Conservation (phyloP, 2,888 invertebrate genomes). For the Protonemura montana region DNA sequence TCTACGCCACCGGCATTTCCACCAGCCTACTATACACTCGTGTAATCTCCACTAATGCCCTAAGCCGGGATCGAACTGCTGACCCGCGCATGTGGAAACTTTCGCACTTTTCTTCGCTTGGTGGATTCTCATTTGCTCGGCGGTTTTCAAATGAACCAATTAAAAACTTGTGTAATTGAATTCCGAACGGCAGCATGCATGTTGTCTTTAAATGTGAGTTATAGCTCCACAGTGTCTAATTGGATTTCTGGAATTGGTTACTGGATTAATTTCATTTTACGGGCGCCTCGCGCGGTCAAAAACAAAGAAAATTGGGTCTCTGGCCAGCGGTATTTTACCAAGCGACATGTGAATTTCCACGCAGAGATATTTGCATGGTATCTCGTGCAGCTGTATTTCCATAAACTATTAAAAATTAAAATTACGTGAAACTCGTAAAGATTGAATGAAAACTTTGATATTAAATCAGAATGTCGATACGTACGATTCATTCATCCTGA, state of each 20-base stretch:
- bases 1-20: neutral
- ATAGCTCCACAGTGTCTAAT: neutral
- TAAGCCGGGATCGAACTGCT: neutral
- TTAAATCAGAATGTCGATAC: too few relatives aligned
- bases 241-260: neutral
- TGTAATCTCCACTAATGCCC: conserved; percentile 7
- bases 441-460: too few relatives aligned
- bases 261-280: neutral
- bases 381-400: too few relatives aligned
- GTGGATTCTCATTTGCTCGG: conserved; percentile 7
- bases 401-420: too few relatives aligned
- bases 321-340: too few relatives aligned
- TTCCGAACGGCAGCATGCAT: neutral
- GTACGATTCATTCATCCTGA: too few relatives aligned
- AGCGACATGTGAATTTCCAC: too few relatives aligned
- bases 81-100: conserved; percentile 12
- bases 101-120: neutral
- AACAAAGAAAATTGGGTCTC: neutral
- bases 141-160: conserved; percentile 4
- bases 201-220: conserved; percentile 12
- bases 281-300: neutral
- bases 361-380: too few relatives aligned
- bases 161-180: conserved; percentile 12
- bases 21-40: neutral
- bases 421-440: too few relatives aligned